Evolutionary conservation across 2,113 vertebrate genomes (phyloP).

Genomic region (Cricetomys ansorgei): DNA sequence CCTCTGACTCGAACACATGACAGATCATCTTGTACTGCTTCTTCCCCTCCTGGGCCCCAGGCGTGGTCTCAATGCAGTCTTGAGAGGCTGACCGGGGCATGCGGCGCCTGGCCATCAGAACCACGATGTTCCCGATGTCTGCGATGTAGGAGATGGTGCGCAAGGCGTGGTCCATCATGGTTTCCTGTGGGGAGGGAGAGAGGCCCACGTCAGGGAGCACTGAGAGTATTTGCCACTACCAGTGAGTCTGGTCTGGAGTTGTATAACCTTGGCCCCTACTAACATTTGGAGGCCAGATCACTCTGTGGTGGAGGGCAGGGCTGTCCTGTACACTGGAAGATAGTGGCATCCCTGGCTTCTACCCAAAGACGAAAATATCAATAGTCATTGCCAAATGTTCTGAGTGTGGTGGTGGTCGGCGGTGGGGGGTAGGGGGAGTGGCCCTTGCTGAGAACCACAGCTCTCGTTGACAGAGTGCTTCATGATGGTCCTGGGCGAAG

Average conservation of each 20-base stretch:
- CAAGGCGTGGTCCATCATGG: constrained; percentile 99
- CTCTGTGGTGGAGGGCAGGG: too few species aligned
- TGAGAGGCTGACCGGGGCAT: constrained; percentile 97
- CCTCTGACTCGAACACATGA: constrained; percentile 98
- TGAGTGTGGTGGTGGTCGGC: too few species aligned
- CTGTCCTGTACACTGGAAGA: neutral
- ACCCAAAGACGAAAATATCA: neutral
- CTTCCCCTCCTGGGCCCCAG: constrained; percentile 94
- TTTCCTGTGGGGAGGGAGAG: constrained; percentile 87
- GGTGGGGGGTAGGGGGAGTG: too few species aligned
- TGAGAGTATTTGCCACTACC: rapidly evolving
- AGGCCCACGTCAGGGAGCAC: neutral
- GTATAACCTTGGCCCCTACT: neutral
- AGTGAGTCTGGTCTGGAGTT: neutral
- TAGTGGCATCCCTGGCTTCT: neutral
- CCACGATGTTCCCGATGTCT: constrained; percentile 98
- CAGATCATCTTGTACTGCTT: constrained; percentile 99
- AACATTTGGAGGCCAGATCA: rapidly evolving
- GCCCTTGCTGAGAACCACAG: neutral
- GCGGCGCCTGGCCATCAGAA: constrained; percentile 97
- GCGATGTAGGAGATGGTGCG: constrained; percentile 99
- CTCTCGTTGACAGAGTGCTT: neutral
- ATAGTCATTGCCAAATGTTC: neutral
- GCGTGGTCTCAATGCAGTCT: constrained; percentile 97
- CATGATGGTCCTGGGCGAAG: neutral